Percentiles rank a stretch among this genome's conserved stretches.
These are phyloP conservation scores for Sialis fuliginosa DNA, from an alignment of 2,888 invertebrate species.

Conservation along the genomic window DNA sequence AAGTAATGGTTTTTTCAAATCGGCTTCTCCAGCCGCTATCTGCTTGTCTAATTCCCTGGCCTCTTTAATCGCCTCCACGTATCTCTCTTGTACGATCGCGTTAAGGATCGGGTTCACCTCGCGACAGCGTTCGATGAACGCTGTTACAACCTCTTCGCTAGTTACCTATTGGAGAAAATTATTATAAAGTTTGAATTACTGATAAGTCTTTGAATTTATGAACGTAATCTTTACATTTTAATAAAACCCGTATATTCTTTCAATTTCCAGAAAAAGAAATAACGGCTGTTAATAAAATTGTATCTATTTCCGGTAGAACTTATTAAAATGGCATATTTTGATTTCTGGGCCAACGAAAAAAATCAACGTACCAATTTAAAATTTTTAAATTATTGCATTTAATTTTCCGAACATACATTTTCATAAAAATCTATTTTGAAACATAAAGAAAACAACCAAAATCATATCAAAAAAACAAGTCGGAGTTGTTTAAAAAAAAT, in stretches of 20 bases:
- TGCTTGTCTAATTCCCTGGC: constrained; percentile 54
- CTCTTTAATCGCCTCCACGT: constrained; percentile 53
- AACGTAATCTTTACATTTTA: too few species aligned
- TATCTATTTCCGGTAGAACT: too few species aligned
- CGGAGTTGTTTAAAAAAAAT: too few species aligned
- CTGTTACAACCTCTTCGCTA: constrained; percentile 48
- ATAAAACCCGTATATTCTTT: too few species aligned
- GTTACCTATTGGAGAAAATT: constrained; percentile 32
- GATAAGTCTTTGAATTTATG: not conserved
- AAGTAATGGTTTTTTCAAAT: constrained; percentile 45
- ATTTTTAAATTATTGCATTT: too few species aligned
- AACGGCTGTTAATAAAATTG: not conserved
- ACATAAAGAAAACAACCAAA: too few species aligned
- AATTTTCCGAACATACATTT: too few species aligned
- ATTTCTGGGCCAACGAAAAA: not conserved
- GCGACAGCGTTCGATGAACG: constrained; percentile 58
- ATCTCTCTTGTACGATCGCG: constrained; percentile 64
- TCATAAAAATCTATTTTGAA: too few species aligned
- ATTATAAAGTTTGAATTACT: constrained; percentile 13
- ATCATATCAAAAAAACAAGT: too few species aligned
- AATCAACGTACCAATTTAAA: too few species aligned
- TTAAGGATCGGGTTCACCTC: constrained; percentile 65
- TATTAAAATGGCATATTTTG: too few species aligned
- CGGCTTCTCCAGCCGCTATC: constrained; percentile 33
- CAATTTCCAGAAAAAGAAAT: not conserved